Evolutionary conservation across 2,888 invertebrate species (phyloP), one percentile per base, ranked within the genome.

Genomic region (Stegophylla sp.): DNA sequence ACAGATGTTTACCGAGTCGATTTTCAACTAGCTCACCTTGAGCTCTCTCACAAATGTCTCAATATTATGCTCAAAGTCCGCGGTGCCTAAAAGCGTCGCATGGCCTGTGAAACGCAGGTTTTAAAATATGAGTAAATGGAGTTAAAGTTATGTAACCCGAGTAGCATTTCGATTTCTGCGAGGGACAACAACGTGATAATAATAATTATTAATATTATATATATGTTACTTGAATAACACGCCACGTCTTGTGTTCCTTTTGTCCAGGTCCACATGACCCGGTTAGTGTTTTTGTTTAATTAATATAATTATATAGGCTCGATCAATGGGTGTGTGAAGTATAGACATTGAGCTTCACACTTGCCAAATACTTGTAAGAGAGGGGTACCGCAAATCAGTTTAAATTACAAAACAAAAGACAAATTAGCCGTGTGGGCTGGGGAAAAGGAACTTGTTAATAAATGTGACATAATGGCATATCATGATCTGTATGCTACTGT

Each of bases 331-430:
- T 66, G 75, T 76, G 75, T 66, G 75, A 76, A 76, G 15, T 75
- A n/a, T 12, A 76, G 41, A 76, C 51, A 61, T 79, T 28, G 56
- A 45, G 67, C 61, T 79, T 79, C 61, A 71, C 69, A 79, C 71
- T 71, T 79, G 41, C 51, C 61, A 23, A 67, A 63, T 26, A 71
- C 61, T 61, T 71, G 71, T 71, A 34, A 71, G 48, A 51, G 48
- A 79, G 23, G 79, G 51, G 64, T 34, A 41, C 56, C n/a, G 12
- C 17, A 69, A 77, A 77, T 69, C 61, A 20, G 71, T 51, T 71
- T 79, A 48, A 79, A 79, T 79, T 79, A 63, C 69, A 51, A 79
- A 79, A 79, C 79, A 79, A 79, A 79, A 79, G 79, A 20, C 61
- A 34, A 79, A 79, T 79, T 71, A 79, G 48, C 48, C 7, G 0